Evolutionary conservation across 2,888 invertebrate species (phyloP), one percentile per base, ranked within the genome.

Genomic region (Synergus umbraculus): DNA sequence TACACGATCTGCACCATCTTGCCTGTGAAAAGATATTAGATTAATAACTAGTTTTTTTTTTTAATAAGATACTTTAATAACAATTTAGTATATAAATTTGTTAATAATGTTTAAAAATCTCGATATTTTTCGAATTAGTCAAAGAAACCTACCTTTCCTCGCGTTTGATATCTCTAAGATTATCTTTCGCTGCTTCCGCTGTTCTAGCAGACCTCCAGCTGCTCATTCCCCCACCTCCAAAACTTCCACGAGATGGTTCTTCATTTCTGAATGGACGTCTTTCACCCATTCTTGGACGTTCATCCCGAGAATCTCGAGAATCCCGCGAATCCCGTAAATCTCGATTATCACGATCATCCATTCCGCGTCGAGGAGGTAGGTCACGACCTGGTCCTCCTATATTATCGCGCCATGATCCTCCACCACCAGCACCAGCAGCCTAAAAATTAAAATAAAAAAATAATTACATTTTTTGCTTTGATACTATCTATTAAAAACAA

Each of bases 1-100:
- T 54, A 92, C 91, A 22, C 80, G 83, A n/a, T 89, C 87, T 29
- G 46, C 22, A 49, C 10, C 37, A 0, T 92, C 92, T 64, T 90
- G 83, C 29, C 89, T 88, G 49, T 43, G 82, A 79, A 37, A 49
- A 46, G 46, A 76, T 49, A 12, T 58, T 76, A 29, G 22, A 64
- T 44, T 29, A 18, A 44, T 29, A 60, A 37, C 60, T 60, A 41
- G 4, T 63, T 29, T 12, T n/a, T 63, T 43, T 15, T 77, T 76
- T 29, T 0, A 37, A 4, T 37, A 5, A 37, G 7, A 37, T 37
- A 37, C 0, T 37, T 37, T 37, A 37, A 37, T 37, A 37, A 37
- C 5, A 7, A 37, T 37, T 37, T 37, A 37, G 37, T 5, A 37
- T 37, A 37, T 37, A 37, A 5, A 37, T 37, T 37, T 37, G 37